Conservation (phyloP, 2,888 invertebrate species). For the Antheraea yamamai region DNA sequence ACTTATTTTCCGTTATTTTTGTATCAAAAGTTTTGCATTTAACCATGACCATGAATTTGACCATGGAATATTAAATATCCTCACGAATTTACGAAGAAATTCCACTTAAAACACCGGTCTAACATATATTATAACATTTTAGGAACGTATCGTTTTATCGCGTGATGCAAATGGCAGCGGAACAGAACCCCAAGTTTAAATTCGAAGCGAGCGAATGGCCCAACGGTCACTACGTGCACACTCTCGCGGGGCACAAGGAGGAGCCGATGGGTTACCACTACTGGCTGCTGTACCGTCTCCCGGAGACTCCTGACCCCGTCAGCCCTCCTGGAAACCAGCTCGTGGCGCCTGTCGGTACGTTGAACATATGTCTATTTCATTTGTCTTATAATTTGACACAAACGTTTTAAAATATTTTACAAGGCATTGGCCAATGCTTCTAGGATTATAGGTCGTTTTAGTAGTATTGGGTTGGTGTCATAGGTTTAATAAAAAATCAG, state of each 20-base stretch:
- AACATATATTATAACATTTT: slow-evolving; percentile 24
- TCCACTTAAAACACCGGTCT: too few species aligned
- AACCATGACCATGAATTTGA: too few species aligned
- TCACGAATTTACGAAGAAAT: too few species aligned
- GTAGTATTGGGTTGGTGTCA: too few species aligned
- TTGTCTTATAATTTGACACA: too few species aligned
- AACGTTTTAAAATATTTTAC: too few species aligned
- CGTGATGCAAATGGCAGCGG: slow-evolving; percentile 92
- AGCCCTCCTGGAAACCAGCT: slow-evolving; percentile 93
- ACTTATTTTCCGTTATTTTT: too few species aligned
- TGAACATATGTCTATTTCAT: neutral
- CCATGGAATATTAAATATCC: too few species aligned
- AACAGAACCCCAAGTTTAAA: slow-evolving; percentile 87
- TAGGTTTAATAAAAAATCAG: too few species aligned
- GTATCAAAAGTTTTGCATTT: too few species aligned
- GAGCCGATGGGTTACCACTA: slow-evolving; percentile 94
- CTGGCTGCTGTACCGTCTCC: slow-evolving; percentile 93
- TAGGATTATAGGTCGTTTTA: too few species aligned
- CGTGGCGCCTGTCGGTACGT: slow-evolving; percentile 92
- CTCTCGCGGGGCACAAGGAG: slow-evolving; percentile 89
- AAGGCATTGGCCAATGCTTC: too few species aligned
- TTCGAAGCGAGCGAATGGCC: slow-evolving; percentile 95
- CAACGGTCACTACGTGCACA: slow-evolving; percentile 95
- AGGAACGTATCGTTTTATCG: slow-evolving; percentile 86
- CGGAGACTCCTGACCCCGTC: slow-evolving; percentile 89